Evolutionary conservation across 2,888 invertebrate species (phyloP).

Genomic region (Zhengitettix transpicula): DNA sequence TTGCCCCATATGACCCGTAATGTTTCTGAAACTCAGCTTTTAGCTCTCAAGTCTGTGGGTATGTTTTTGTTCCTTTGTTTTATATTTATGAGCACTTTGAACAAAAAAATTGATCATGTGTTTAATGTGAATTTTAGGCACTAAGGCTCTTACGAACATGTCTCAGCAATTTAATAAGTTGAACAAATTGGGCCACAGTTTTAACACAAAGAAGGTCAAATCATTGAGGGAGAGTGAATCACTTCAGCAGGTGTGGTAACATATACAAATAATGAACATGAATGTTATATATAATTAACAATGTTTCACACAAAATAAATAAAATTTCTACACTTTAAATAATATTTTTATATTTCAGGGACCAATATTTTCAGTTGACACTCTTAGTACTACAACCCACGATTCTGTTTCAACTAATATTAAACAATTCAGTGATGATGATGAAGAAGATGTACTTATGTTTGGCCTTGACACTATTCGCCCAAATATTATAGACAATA

Average conservation of each 20-base stretch:
- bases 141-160: slow-evolving; percentile 72
- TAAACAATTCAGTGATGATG: slow-evolving; percentile 10
- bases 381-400: background rate
- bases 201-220: slow-evolving; percentile 31
- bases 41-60: slow-evolving; percentile 61
- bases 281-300: no score
- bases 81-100: background rate
- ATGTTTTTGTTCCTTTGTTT: slow-evolving; percentile 19
- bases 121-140: slow-evolving; percentile 35
- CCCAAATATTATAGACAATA: background rate
- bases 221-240: background rate
- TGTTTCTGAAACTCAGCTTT: slow-evolving; percentile 76
- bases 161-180: slow-evolving; percentile 74
- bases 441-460: slow-evolving; percentile 4
- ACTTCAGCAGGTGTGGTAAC: no score
- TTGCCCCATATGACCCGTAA: slow-evolving; percentile 41
- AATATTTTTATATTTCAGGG: background rate
- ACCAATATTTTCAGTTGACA: slow-evolving; percentile 2
- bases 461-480: background rate
- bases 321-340: background rate
- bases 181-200: slow-evolving; percentile 49
- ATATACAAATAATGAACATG: no score
- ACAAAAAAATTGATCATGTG: background rate
- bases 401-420: background rate
- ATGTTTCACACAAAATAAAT: background rate